A percentile compares a stretch with the other conserved stretches of the same genome.
Evolutionary conservation across 2,113 vertebrate genomes (phyloP).

Genomic region (Lonchura striata): DNA sequence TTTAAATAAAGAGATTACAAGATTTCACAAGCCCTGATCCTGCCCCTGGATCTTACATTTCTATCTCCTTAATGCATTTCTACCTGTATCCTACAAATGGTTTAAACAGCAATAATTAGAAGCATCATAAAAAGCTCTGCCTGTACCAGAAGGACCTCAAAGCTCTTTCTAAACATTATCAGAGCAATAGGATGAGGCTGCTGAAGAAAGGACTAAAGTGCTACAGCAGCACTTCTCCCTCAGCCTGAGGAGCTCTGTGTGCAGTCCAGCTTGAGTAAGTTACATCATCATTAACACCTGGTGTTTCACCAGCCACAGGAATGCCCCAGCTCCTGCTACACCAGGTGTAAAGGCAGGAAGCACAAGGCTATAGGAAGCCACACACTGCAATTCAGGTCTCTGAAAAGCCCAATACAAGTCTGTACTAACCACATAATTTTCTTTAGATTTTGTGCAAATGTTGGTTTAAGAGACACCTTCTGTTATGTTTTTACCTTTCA

Average conservation of each 20-base stretch:
- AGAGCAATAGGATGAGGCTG: neutral
- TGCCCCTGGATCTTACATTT: neutral
- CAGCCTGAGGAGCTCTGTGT: neutral
- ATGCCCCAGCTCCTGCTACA: neutral
- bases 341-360: neutral
- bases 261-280: neutral
- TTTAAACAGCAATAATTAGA: neutral
- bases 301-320: neutral
- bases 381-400: neutral
- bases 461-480: neutral
- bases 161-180: neutral
- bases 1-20: neutral
- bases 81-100: neutral
- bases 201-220: neutral
- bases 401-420: neutral
- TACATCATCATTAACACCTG: neutral
- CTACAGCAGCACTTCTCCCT: neutral
- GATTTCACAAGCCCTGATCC: neutral
- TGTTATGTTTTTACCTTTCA: slow-evolving; percentile 83
- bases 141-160: neutral
- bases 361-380: neutral
- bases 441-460: neutral
- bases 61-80: neutral
- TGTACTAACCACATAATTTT: neutral
- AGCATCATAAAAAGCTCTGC: neutral